Percentiles rank a stretch among this genome's conserved stretches.
These are phyloP conservation scores for Hyposmocoma kahamanoa DNA, from an alignment of 1,140 invertebrate genomes.

Conservation along the genomic window DNA sequence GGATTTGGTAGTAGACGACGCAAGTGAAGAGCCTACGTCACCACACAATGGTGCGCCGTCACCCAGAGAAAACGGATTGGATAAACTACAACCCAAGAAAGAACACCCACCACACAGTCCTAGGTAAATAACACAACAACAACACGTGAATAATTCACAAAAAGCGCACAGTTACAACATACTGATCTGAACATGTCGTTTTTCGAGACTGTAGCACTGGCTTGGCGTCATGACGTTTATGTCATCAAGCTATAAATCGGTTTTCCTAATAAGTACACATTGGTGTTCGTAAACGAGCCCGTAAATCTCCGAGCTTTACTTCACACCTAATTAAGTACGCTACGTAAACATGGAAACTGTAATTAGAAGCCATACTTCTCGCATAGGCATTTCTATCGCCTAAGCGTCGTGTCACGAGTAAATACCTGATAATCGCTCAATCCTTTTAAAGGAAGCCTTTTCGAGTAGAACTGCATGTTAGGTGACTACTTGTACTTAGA, in stretches of 20 bases:
- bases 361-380: constrained; percentile 1
- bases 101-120: constrained; percentile 72
- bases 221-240: too few relatives aligned
- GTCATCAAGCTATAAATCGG: too few relatives aligned
- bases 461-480: constrained; percentile 26
- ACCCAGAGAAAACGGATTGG: constrained; percentile 85
- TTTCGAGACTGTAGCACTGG: too few relatives aligned
- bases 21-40: constrained; percentile 86
- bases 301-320: too few relatives aligned
- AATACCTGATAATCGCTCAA: constrained; percentile 43
- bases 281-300: too few relatives aligned
- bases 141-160: too few relatives aligned
- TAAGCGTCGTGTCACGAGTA: constrained; percentile 22
- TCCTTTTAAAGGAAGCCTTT: constrained; percentile 61
- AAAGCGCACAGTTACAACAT: too few relatives aligned
- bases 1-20: constrained; percentile 93
- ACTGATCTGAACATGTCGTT: too few relatives aligned
- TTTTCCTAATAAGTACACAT: too few relatives aligned
- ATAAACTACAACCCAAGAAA: constrained; percentile 71
- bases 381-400: background rate
- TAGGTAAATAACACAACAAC: constrained; percentile 40
- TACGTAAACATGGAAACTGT: constrained; percentile 8
- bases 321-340: constrained; percentile 13
- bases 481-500: constrained; percentile 9
- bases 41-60: constrained; percentile 85